A percentile compares a stretch with the other conserved stretches of the same genome.
Evolutionary conservation across 2,113 vertebrate species (phyloP).

Genomic region (Ploceus nigricollis): DNA sequence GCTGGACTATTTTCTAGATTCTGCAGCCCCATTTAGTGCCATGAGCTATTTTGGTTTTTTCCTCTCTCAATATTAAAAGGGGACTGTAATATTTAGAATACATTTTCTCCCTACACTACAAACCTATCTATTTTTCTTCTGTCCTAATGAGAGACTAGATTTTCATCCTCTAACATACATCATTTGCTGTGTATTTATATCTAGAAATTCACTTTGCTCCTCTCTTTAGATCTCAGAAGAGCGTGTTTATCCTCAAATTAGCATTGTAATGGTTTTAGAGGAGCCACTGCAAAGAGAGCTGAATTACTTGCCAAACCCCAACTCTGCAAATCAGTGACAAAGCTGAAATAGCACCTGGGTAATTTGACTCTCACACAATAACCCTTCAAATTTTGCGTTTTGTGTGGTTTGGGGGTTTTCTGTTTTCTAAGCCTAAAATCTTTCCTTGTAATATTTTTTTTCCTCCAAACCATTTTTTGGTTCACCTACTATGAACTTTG

Average conservation of each 20-base stretch:
- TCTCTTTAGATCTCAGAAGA: background rate
- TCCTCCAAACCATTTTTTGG: slow-evolving; percentile 4
- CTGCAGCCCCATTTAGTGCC: background rate
- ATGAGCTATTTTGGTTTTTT: background rate
- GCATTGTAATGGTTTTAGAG: background rate
- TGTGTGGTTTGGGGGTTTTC: background rate
- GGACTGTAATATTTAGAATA: slow-evolving; percentile 33
- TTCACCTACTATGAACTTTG: slow-evolving; percentile 5
- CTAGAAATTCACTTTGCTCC: background rate
- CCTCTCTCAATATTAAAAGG: background rate
- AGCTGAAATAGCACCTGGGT: background rate
- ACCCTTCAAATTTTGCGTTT: background rate
- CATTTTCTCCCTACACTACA: background rate
- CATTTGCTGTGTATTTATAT: background rate
- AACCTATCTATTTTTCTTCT: background rate
- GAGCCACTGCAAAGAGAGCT: background rate
- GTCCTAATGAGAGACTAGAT: background rate
- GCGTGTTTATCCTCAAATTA: background rate
- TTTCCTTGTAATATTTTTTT: background rate
- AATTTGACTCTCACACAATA: background rate
- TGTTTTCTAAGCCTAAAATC: background rate
- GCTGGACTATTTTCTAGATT: background rate
- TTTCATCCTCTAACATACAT: background rate
- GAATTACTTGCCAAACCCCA: background rate
- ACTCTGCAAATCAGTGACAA: background rate